Evolutionary conservation across 2,113 vertebrate species (phyloP).

Genomic region (Seriola aureovittata): DNA sequence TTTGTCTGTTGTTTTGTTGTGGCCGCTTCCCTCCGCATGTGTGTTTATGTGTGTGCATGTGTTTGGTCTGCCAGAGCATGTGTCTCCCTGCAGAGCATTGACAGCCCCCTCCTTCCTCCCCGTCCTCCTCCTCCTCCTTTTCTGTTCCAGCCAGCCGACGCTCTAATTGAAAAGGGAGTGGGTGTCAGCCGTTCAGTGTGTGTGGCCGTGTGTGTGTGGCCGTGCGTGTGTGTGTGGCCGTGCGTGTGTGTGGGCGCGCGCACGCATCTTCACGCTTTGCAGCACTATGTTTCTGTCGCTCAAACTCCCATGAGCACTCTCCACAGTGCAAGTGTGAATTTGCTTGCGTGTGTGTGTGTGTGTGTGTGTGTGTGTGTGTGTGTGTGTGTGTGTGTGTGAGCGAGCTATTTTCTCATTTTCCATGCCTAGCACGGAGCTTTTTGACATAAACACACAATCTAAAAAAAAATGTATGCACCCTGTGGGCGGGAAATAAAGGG

Average conservation of each 20-base stretch:
- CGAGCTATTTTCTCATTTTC: slow-evolving; percentile 53
- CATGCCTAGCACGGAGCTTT: slow-evolving; percentile 23
- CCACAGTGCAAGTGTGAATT: slow-evolving; percentile 58
- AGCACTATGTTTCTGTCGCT: slow-evolving; percentile 77
- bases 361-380: slow-evolving; percentile 56
- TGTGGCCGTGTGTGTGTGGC: slow-evolving; percentile 44
- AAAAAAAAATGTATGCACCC: slow-evolving; percentile 31
- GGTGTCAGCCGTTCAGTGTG: slow-evolving; percentile 79
- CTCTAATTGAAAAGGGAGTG: slow-evolving; percentile 85
- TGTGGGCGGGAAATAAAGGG: slow-evolving; percentile 23
- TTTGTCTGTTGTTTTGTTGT: slow-evolving; percentile 27
- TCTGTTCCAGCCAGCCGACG: slow-evolving; percentile 80
- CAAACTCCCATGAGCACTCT: slow-evolving; percentile 77
- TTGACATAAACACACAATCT: slow-evolving; percentile 51
- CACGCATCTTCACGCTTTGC: slow-evolving; percentile 74
- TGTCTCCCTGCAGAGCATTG: slow-evolving; percentile 71
- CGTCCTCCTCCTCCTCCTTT: slow-evolving; percentile 37
- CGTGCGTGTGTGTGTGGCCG: slow-evolving; percentile 9
- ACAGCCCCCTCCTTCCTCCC: slow-evolving; percentile 54
- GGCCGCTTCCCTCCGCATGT: slow-evolving; percentile 15
- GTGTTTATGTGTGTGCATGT: slow-evolving; percentile 33
- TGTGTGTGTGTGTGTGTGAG: slow-evolving; percentile 48
- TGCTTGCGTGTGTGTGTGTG: slow-evolving; percentile 34
- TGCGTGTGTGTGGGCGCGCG: slow-evolving; percentile 14
- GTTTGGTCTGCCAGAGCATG: slow-evolving; percentile 69